A percentile compares a stretch with the other conserved stretches of the same genome.
phyloP scores from a whole-genome alignment of 2,113 vertebrate genomes.

The Gallinago jamesoni region DNA sequence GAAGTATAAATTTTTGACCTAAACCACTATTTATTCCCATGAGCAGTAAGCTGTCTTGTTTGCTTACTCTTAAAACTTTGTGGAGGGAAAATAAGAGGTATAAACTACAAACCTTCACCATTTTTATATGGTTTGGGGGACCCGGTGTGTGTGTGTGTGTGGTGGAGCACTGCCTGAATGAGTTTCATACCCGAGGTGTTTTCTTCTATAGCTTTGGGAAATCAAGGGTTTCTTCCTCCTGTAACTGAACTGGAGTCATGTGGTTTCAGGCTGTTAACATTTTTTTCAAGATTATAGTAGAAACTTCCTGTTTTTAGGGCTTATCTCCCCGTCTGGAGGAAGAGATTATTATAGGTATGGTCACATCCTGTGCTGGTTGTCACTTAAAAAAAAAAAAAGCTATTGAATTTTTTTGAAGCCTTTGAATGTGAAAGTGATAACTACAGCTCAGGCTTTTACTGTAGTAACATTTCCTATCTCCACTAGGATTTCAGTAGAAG shows the following conservation, averaged over 20 bases:
- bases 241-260: not conserved
- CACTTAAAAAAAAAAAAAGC: conserved; percentile 9
- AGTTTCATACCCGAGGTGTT: not conserved
- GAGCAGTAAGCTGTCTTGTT: not conserved
- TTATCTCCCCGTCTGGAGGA: conserved; percentile 68
- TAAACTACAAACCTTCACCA: fast-evolving
- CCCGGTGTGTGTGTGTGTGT: not conserved
- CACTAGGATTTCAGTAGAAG: conserved; percentile 33
- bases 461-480: not conserved
- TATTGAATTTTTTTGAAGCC: conserved; percentile 33
- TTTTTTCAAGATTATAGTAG: conserved; percentile 53
- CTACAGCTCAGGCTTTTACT: too few species aligned
- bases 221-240: not conserved
- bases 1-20: not conserved
- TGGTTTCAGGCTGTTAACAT: conserved; percentile 30
- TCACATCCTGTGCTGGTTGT: conserved; percentile 74
- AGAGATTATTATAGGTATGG: conserved; percentile 51
- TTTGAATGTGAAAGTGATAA: conserved; percentile 41
- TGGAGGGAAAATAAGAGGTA: not conserved
- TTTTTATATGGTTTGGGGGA: fast-evolving
- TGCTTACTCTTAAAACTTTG: not conserved
- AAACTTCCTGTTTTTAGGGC: conserved; percentile 75
- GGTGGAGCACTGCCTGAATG: not conserved
- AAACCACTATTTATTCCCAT: not conserved
- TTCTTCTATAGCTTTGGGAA: not conserved